Percentiles rank a stretch among this genome's conserved stretches.
Evolutionary conservation across 2,888 invertebrate genomes (phyloP).

Genomic region (Mellilla xanthometata): DNA sequence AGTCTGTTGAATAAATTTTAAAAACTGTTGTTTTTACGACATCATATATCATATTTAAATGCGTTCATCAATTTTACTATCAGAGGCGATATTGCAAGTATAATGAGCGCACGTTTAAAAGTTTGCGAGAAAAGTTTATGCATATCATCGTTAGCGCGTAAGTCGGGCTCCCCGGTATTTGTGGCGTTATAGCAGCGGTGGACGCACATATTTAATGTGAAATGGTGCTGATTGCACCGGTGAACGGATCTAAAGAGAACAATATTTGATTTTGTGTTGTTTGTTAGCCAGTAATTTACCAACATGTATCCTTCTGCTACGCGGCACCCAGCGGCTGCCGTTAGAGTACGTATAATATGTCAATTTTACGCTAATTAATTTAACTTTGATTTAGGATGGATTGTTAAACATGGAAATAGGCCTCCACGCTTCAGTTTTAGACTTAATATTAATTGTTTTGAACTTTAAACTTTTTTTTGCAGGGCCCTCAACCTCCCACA

Average conservation of each 20-base stretch:
- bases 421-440: no score
- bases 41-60: conserved; percentile 1
- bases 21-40: conserved; percentile 34
- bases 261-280: conserved; percentile 59
- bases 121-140: conserved; percentile 76
- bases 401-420: not conserved
- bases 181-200: conserved; percentile 67
- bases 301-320: conserved; percentile 89
- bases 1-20: conserved; percentile 52
- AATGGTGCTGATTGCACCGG: conserved; percentile 63
- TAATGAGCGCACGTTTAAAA: conserved; percentile 74
- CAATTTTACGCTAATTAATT: conserved; percentile 13
- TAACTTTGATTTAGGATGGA: not conserved
- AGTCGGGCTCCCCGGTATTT: conserved; percentile 61
- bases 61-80: conserved; percentile 18
- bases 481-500: conserved; percentile 93
- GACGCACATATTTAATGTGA: conserved; percentile 53
- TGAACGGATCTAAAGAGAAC: conserved; percentile 62
- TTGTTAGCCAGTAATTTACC: conserved; percentile 34
- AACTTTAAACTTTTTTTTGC: conserved; percentile 44
- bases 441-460: conserved; percentile 17
- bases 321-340: conserved; percentile 89
- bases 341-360: conserved; percentile 82
- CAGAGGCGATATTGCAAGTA: conserved; percentile 56
- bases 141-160: conserved; percentile 75